A percentile compares a stretch with the other conserved stretches of the same genome.
Evolutionary conservation across 2,113 vertebrate species (phyloP).

Genomic region (Ophthalmolycus amberensis): DNA sequence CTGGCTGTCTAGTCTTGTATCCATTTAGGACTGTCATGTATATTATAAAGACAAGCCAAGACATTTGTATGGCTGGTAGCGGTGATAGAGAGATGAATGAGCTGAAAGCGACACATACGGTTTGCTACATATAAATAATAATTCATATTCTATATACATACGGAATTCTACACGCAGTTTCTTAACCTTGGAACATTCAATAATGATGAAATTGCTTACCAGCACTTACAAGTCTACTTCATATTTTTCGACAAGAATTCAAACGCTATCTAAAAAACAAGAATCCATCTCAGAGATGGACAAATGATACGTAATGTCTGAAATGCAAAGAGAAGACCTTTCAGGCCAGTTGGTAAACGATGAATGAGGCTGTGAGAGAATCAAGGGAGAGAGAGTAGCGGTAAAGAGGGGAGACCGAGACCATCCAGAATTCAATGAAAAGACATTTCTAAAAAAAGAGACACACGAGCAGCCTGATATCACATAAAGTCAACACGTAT

Average conservation of each 20-base stretch:
- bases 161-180: not conserved
- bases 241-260: not conserved
- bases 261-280: not conserved
- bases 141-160: not conserved
- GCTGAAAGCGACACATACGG: not conserved
- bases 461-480: not conserved
- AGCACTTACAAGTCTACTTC: not conserved
- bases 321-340: constrained; percentile 17
- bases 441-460: not conserved
- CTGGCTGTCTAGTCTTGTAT: not conserved
- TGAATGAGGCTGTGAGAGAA: constrained; percentile 17
- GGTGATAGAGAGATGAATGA: not conserved
- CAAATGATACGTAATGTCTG: constrained; percentile 16
- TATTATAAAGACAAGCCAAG: not conserved
- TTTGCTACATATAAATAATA: not conserved
- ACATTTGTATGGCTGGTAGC: not conserved
- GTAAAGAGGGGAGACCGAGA: not conserved
- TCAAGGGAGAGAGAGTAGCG: not conserved
- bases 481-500: constrained; percentile 4
- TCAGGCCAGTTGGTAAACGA: constrained; percentile 22
- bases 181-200: not conserved
- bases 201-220: not conserved
- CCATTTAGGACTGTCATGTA: not conserved
- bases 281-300: not conserved
- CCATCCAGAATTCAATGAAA: not conserved